Evolutionary conservation across 2,797 vertebrate species (phyloP).

Genomic region (Sebastes melanostomus): DNA sequence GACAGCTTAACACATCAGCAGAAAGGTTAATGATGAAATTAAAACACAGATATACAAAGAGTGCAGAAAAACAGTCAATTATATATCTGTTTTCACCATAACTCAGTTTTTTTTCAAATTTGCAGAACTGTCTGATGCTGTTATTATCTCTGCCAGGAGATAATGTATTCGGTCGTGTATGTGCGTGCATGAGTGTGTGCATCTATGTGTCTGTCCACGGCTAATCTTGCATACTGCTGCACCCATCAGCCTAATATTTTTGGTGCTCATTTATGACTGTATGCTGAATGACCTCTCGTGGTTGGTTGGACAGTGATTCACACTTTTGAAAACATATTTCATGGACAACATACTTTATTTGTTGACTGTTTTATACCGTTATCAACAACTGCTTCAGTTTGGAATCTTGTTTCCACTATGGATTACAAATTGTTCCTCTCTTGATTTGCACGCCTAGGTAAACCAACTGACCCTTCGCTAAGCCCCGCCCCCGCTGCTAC

Average conservation of each 20-base stretch:
- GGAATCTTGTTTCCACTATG: not conserved
- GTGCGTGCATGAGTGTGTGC: not conserved
- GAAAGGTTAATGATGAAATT: not conserved
- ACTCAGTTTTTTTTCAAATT: not conserved
- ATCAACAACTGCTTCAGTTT: not conserved
- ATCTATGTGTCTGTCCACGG: not conserved
- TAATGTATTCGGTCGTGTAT: not conserved
- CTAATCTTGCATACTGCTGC: not conserved
- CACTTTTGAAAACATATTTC: not conserved
- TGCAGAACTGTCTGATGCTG: not conserved
- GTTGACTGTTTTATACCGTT: not conserved
- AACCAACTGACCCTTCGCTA: not conserved
- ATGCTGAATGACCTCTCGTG: not conserved
- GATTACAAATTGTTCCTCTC: not conserved
- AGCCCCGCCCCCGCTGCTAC: too few species aligned
- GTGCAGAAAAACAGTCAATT: not conserved
- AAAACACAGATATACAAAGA: not conserved
- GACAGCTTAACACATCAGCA: not conserved
- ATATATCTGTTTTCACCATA: not conserved
- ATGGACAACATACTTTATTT: not conserved
- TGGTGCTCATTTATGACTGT: not conserved
- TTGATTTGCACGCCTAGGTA: not conserved
- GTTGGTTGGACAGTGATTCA: not conserved
- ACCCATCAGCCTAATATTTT: not conserved
- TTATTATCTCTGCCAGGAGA: not conserved